Evolutionary conservation across 2,888 invertebrate species (phyloP).

Genomic region (Rhamphomyia laevipes): DNA sequence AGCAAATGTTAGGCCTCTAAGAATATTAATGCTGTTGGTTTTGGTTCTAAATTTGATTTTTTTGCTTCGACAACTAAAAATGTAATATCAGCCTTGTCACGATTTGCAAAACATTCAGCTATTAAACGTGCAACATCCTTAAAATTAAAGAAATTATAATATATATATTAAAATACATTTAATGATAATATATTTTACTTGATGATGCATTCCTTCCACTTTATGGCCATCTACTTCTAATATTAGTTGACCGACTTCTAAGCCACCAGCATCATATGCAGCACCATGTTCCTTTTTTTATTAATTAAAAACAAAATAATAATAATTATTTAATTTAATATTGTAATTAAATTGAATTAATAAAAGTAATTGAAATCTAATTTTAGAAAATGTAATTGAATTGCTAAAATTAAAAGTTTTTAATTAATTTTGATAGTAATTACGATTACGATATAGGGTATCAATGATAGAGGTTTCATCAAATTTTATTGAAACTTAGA

Average conservation of each 20-base stretch:
- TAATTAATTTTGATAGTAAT: too few relatives aligned
- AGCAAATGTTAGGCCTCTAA: constrained; percentile 87
- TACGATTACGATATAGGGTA: too few relatives aligned
- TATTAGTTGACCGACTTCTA: constrained; percentile 90
- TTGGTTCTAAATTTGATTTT: constrained; percentile 82
- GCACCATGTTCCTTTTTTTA: constrained; percentile 76
- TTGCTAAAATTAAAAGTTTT: too few relatives aligned
- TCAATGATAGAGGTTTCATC: too few relatives aligned
- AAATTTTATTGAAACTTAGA: too few relatives aligned
- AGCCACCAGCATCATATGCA: constrained; percentile 81
- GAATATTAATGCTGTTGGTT: constrained; percentile 82
- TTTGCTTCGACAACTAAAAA: constrained; percentile 88
- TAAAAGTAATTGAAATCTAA: neutral
- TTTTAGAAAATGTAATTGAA: neutral
- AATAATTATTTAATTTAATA: neutral
- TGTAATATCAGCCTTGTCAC: constrained; percentile 77
- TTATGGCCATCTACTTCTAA: constrained; percentile 79
- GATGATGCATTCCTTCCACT: constrained; percentile 71
- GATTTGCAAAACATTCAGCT: constrained; percentile 85
- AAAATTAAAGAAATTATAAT: neutral
- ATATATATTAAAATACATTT: neutral
- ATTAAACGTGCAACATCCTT: constrained; percentile 79
- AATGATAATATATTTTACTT: constrained; percentile 28
- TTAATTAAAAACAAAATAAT: neutral
- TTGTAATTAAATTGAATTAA: neutral